Base-by-base conservation (phyloP, 2,797 vertebrate genomes). In the Gambelia wislizenii region DNA sequence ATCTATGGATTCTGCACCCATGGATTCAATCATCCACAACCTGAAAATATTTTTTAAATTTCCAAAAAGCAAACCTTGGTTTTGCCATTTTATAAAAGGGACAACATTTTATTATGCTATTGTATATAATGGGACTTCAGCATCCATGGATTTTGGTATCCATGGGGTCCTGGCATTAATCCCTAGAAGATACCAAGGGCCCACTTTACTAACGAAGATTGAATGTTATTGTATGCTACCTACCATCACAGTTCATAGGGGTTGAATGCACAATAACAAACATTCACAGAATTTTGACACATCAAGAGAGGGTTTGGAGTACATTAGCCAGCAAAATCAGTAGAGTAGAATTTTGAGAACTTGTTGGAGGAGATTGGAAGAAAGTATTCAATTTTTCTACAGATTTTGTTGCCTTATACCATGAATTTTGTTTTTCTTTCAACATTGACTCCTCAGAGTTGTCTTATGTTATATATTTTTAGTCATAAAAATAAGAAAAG, bases 401-500 rank as follows among this genome's bases (percentile, higher is more conserved):
- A 85, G 33, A 84, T 54, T 39, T 74, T 10, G 2, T 33, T 84
- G 54, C 61, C 36, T 44, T 7, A 9, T 86, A 80, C 83, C 69
- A 6, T 83, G 25, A 0, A 20, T 92, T 18, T 75, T 87, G 30
- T 49, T 84, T 80, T 93, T 94, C 25, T 12, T 81, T 92, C 75
- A 82, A 77, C 54, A 87, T 9, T 82, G 49, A 90, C 86, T n/a
- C 83, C 84, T 36, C 92, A 92, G n/a, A 92, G 36, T 91, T 86
- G 83, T 86, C 49, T 89, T 72, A 16, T 89, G 36, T 93, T 94
- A 89, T 92, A 87, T 92, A 95, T 94, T 81, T 85, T 74, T 52
- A 93, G 79, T 91, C 82, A 87, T 93, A 94, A 84, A 94, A 92
- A 83, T n/a, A 87, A 49, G 77, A 91, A 42, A 56, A 88, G 89